A percentile compares a stretch with the other conserved stretches of the same genome.
These are phyloP conservation scores for Tinamus major DNA, from an alignment of 2,797 vertebrate species.

Conservation along the genomic window DNA sequence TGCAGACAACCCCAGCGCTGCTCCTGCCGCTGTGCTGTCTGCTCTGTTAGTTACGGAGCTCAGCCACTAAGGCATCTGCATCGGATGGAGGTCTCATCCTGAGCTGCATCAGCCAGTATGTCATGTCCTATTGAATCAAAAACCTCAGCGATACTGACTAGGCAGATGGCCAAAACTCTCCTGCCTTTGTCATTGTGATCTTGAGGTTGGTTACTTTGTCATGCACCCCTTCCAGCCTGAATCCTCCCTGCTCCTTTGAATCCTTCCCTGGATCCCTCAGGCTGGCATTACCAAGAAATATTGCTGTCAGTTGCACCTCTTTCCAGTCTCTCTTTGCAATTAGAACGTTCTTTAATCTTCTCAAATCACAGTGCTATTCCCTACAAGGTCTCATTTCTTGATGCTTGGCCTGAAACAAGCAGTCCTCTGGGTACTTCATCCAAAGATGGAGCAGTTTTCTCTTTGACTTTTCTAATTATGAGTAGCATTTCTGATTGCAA, in stretches of 20 bases:
- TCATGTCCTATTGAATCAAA: not conserved
- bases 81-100: not conserved
- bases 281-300: not conserved
- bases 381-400: slow-evolving; percentile 4
- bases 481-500: not conserved
- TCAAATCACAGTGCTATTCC: rapidly evolving
- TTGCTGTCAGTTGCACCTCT: not conserved
- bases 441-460: not conserved
- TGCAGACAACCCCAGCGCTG: not conserved
- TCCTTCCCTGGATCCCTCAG: rapidly evolving
- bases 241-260: not conserved
- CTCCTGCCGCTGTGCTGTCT: not conserved
- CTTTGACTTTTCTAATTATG: not conserved
- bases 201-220: rapidly evolving
- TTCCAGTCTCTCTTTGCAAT: not conserved
- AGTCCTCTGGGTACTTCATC: not conserved
- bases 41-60: not conserved
- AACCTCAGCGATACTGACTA: not conserved
- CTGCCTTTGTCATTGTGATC: not conserved
- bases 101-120: rapidly evolving
- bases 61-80: rapidly evolving
- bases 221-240: not conserved
- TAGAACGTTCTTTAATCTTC: not conserved
- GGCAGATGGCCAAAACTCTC: not conserved
- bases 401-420: not conserved